Evolutionary conservation across 2,888 invertebrate species (phyloP).

Genomic region (Eulithis prunata): DNA sequence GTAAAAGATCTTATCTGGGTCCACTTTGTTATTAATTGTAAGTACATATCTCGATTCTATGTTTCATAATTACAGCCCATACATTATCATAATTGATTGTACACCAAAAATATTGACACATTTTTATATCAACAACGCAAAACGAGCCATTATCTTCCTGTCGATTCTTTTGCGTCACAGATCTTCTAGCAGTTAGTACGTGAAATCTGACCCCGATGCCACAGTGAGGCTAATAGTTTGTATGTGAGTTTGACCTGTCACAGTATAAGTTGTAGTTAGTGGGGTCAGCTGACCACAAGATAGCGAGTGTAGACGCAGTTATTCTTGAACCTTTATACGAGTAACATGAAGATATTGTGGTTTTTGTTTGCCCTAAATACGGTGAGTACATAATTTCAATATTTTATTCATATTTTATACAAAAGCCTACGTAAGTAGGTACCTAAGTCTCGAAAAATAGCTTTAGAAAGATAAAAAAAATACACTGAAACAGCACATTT

Average conservation of each 20-base stretch:
- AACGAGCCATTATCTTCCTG: slow-evolving; percentile 51
- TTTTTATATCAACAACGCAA: slow-evolving; percentile 46
- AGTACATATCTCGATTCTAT: too few relatives aligned
- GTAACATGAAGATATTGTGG: slow-evolving; percentile 63
- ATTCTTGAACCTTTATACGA: slow-evolving; percentile 52
- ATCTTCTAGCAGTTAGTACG: slow-evolving; percentile 37
- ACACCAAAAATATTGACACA: slow-evolving; percentile 1
- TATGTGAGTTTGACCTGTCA: slow-evolving; percentile 18
- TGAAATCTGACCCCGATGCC: slow-evolving; percentile 11
- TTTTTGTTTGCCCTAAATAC: slow-evolving; percentile 53
- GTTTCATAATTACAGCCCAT: too few relatives aligned
- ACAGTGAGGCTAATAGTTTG: slow-evolving; percentile 11
- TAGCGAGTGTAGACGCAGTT: slow-evolving; percentile 48
- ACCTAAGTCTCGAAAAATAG: too few relatives aligned
- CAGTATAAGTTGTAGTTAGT: slow-evolving; percentile 13
- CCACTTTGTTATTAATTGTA: too few relatives aligned
- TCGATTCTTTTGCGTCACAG: slow-evolving; percentile 20
- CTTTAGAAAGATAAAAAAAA: too few relatives aligned
- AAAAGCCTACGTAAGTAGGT: neutral
- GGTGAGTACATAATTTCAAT: slow-evolving; percentile 53
- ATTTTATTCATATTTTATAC: neutral
- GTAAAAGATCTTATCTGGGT: too few relatives aligned
- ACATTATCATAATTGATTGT: neutral
- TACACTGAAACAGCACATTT: too few relatives aligned
- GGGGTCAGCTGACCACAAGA: slow-evolving; percentile 29